Evolutionary conservation across 2,797 vertebrate genomes (phyloP), one percentile per base, ranked within the genome.

Genomic region (Chaenodraco wilsoni): DNA sequence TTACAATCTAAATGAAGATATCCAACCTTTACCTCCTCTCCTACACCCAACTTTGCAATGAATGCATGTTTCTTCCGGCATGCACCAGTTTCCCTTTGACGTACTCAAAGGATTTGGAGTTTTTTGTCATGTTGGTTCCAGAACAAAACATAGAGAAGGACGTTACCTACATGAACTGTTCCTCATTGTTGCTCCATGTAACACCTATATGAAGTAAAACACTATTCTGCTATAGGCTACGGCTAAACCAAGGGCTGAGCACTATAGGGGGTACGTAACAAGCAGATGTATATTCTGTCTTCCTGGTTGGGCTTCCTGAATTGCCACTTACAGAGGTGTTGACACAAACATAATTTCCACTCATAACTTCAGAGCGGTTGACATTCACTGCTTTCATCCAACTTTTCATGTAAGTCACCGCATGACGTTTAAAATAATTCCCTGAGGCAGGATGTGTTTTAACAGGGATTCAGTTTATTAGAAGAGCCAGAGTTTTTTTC

Each of bases 311-410:
- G 50, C 57, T 5, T 74, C 63, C 40, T 73, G 41, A 77, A 75
- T 58, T 72, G 44, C 65, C 73, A 75, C 67, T 79, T 67, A 61
- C 52, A 66, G 40, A 75, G n/a, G 50, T 51, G 9, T 33, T 69
- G 73, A 33, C 2, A 21, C 77, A 76, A 67, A 52, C 33, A 73
- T 83, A 67, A 87, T 78, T 65, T 65, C 52, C 44, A 54, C 78
- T 79, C 71, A 69, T 64, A 82, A 83, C 64, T 78, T 72, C 52
- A 68, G 68, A 81, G 81, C 31, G 75, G 74, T 82, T 78, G 72
- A 78, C 73, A 86, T 87, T 87, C 67, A 65, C 54, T 67, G 50
- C 75, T 84, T 82, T 75, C 63, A 83, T 85, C 54, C 45, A 76
- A 81, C 69, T 83, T 87, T 81, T 77, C 57, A 71, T 82, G 51